Conservation (phyloP, 2,113 vertebrate genomes). For the Panthera tigris region DNA sequence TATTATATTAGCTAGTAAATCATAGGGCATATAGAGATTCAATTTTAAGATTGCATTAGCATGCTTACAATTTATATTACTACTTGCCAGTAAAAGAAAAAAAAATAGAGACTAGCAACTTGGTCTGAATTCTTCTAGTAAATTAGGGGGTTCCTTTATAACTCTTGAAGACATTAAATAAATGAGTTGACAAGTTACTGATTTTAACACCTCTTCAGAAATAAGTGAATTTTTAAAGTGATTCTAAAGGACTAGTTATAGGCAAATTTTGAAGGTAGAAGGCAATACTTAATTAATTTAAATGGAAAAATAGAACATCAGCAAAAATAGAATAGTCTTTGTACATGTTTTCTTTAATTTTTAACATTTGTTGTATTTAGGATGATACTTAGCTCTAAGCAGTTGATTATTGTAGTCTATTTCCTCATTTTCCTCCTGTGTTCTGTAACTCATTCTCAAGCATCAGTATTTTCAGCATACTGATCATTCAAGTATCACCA, state of each 20-base stretch:
- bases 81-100: constrained; percentile 2
- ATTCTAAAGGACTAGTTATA: background rate
- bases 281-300: background rate
- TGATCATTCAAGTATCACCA: background rate
- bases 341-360: background rate
- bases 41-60: constrained; percentile 42
- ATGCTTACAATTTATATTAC: constrained; percentile 41
- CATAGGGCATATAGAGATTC: background rate
- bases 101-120: constrained; percentile 43
- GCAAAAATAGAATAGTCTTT: background rate
- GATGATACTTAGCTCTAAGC: background rate
- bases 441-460: background rate
- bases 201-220: constrained; percentile 16
- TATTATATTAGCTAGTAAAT: background rate
- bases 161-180: background rate
- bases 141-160: background rate
- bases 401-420: background rate
- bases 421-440: background rate
- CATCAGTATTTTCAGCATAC: background rate
- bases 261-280: background rate
- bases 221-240: background rate
- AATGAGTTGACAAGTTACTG: background rate
- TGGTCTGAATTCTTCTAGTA: constrained; percentile 32
- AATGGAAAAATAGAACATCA: background rate
- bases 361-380: background rate